Evolutionary conservation across 2,888 invertebrate species (phyloP), one percentile per base, ranked within the genome.

Genomic region (Sympetrum striolatum): DNA sequence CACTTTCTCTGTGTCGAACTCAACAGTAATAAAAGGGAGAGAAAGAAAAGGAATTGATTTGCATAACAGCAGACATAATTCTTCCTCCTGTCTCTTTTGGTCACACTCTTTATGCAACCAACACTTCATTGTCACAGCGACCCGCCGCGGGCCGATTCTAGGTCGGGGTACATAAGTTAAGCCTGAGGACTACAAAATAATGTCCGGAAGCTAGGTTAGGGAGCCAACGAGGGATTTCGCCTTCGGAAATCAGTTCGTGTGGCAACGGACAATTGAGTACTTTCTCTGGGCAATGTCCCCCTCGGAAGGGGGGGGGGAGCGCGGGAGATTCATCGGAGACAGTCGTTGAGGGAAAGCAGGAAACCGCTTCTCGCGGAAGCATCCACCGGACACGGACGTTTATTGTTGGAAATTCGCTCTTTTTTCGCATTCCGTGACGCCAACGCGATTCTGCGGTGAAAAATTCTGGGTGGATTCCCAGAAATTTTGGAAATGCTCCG

Each of bases 231-330:
- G 73, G 25, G 22, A 39, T 86, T 35, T 22, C 37, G 14, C 82
- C 31, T 25, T 86, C 86, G 86, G 86, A 60, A 86, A 86, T 86
- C 86, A 39, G 31, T 2, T 60, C 86, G 86, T 86, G 86, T 86
- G 37, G 86, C 86, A 86, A 86, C 37, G 86, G 86, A 86, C 86
- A 86, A 86, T 73, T 86, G 86, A 58, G 60, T 86, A 86, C 86
- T 86, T 86, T 86, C 86, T 60, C 86, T 60, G 39, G 2, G 53
- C 18, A 82, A 12, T 60, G 58, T 64, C 37, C 64, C 58, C 60
- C 35, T 58, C 35, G 14, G 35, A 15, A 18, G 44, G 82, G 35
- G 35, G 44, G 82, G 35, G 39, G 60, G 8, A 73, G 3, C 18
- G 73, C 73, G 73, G 73, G 73, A 73, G 73, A 73, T 31, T 73